Base-by-base conservation (phyloP, 1,140 invertebrate genomes). In the Harpegnathos saltator region DNA sequence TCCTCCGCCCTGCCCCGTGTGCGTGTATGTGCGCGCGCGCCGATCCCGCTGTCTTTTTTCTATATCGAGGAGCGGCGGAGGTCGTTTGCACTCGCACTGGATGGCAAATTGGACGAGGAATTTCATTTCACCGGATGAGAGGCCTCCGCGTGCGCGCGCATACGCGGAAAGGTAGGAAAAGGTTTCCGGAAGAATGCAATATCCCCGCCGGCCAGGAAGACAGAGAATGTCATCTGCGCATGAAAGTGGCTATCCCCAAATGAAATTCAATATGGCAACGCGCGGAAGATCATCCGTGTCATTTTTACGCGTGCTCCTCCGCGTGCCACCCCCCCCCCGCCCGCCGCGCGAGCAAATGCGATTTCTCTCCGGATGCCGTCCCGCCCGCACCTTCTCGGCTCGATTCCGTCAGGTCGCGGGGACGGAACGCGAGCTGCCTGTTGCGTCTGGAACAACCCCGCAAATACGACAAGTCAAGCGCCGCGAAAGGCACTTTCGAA, bases 31-130 rank as follows among this genome's bases (percentile, higher is more conserved):
- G 0, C 9, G 9, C 11, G 38, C 24, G 66, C 44, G 29, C 7
- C 19, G 29, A 71, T 65, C 54, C 11, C 11, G 17, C 61, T 12
- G 15, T 75, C 54, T 80, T 81, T 75, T 73, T 80, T 73, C 50
- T 69, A 61, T 75, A 80, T 80, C 44, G 50, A 50, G n/a, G 44
- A 65, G 59, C 29, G 50, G 52, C 26, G 33, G 24, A 71, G 83
- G 69, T 50, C 54, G 83, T 82, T 82, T 81, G 82, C 74, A 84
- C 82, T 74, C 48, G 78, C 77, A 73, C 73, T 63, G 85, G 82
- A 82, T 89, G 78, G 88, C 89, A 89, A 89, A 89, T 89, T 89
- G 88, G 87, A 89, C 84, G 87, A 89, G 89, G 89, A 89, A 89
- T 89, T 89, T 89, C 89, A 89, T 89, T 89, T 89, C 82, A 87